Base-by-base conservation (phyloP, 2,888 invertebrate genomes). In the Tipula helvola region DNA sequence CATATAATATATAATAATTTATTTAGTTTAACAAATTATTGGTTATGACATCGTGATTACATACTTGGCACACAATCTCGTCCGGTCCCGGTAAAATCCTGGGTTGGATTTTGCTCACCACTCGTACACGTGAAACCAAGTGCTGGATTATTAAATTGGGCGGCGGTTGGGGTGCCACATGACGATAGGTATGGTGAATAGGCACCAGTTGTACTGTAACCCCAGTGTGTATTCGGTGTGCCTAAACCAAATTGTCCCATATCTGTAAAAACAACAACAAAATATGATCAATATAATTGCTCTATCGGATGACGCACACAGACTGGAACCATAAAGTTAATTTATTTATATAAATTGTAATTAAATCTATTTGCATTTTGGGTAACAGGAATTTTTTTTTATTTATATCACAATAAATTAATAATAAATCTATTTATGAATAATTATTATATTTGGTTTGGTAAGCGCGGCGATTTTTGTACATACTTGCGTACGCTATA, bases 181-280 rank as follows among this genome's bases (percentile, higher is more conserved):
- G 95, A 96, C 42, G 95, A 95, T 89, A 97, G 93, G 90, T 97
- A 97, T 13, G 97, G 96, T 0, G 97, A 96, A 91, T 97, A 97
- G 13, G 96, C 96, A 87, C 96, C 95, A 41, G 97, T 95, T 85
- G 96, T 94, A 83, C 97, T 95, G 90, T 97, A 97, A 88, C 97
- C 96, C 97, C 97, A 97, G 90, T 96, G 96, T 12, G 96, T 95
- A 91, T 97, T 97, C 89, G 96, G 95, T 89, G 96, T 95, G 91
- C 96, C 95, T 90, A 96, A 92, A 84, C 96, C 96, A 90, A 97
- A 96, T 91, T 96, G 96, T 89, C 96, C 94, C 96, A 97, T 96
- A 91, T 96, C 96, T 96, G 92, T 28, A 28, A 28, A 28, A 28
- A 28, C 28, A 28, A 28, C 28, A 28, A 28, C 2, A 28, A 28